Evolutionary conservation across 1,140 invertebrate species (phyloP).

Genomic region (Sarcophaga peregrina): DNA sequence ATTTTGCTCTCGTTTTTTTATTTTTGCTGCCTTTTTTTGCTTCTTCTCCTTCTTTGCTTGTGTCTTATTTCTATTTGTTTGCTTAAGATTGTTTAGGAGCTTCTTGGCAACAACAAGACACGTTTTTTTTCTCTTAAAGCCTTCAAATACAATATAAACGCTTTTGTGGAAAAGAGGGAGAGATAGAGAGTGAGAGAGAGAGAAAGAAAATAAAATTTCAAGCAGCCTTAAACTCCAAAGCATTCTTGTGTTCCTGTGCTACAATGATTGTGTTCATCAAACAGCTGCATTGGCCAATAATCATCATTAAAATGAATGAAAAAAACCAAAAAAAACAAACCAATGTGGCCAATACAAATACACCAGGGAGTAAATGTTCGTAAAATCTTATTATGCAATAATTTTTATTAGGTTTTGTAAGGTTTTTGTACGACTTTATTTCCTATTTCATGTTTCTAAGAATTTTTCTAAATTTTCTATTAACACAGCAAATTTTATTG

Average conservation of each 20-base stretch:
- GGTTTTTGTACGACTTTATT: too few species aligned
- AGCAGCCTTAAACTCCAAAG: background rate
- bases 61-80: background rate
- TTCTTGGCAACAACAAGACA: background rate
- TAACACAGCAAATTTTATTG: too few species aligned
- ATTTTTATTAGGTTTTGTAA: too few species aligned
- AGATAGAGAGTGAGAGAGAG: too few species aligned
- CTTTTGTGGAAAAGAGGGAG: background rate
- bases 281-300: conserved; percentile 39
- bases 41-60: background rate
- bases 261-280: conserved; percentile 20
- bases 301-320: conserved; percentile 25
- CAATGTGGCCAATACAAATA: too few species aligned
- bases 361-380: too few species aligned
- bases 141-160: background rate
- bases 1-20: background rate
- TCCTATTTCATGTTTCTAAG: too few species aligned
- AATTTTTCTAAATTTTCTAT: too few species aligned
- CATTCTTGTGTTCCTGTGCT: conserved; percentile 14
- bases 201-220: background rate
- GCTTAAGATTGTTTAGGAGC: background rate
- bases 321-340: conserved; percentile 1
- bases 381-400: too few species aligned
- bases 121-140: background rate
- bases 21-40: background rate